Conservation (phyloP, 2,113 vertebrate species). For the Corythaixoides concolor region DNA sequence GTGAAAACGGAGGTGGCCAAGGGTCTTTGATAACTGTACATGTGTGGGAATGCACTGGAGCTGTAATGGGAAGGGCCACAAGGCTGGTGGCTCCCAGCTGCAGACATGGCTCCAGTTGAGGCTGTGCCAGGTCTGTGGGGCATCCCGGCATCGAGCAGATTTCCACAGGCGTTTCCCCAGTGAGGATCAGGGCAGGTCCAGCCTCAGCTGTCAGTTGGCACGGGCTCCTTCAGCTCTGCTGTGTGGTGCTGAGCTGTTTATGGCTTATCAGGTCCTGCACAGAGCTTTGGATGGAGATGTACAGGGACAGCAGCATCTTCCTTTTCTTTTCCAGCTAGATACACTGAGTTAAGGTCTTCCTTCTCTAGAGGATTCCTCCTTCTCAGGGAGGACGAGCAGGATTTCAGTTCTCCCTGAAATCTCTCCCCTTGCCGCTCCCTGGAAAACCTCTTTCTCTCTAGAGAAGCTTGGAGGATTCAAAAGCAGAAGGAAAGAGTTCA, state of each 20-base stretch:
- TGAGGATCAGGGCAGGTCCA: neutral
- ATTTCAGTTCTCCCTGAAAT: neutral
- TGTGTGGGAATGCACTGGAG: fast-evolving
- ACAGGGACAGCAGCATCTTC: neutral
- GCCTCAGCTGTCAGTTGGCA: neutral
- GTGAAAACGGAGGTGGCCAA: neutral
- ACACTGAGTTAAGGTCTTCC: neutral
- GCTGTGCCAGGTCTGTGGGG: neutral
- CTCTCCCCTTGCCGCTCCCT: neutral
- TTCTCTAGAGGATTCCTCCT: neutral
- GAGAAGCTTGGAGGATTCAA: neutral
- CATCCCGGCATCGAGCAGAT: neutral
- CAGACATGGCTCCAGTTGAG: neutral
- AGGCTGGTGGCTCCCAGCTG: neutral
- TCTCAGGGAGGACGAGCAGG: neutral
- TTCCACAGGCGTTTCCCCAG: neutral
- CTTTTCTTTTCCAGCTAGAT: neutral
- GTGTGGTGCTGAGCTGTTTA: neutral
- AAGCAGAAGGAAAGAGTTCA: neutral
- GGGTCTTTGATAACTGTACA: neutral
- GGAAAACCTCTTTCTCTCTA: neutral
- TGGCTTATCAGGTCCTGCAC: neutral
- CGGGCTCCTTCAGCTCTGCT: neutral
- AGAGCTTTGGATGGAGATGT: neutral
- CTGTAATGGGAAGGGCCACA: neutral